These are phyloP conservation scores for Lepidocyrtinus sp. DNA, from an alignment of 2,888 invertebrate genomes.

Conservation along the genomic window DNA sequence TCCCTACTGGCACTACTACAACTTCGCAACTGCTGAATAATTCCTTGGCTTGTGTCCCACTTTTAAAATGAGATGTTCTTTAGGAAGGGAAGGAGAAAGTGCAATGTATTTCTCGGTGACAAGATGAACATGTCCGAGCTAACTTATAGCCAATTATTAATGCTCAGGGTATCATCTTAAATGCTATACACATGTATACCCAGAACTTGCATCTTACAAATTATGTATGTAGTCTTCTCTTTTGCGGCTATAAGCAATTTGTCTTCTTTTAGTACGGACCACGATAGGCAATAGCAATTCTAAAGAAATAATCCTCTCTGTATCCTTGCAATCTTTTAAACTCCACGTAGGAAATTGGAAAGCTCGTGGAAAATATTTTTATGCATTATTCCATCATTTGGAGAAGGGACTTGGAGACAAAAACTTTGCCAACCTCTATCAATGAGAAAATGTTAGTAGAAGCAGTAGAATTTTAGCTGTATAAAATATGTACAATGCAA, in stretches of 20 bases:
- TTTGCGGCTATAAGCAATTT: neutral
- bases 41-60: conserved; percentile 26
- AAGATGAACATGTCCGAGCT: conserved; percentile 20
- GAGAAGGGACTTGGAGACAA: neutral
- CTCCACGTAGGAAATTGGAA: neutral
- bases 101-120: conserved; percentile 3
- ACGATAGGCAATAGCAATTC: no score
- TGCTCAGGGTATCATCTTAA: neutral
- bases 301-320: neutral
- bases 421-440: neutral
- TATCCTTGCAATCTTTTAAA: no score
- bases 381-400: conserved; percentile 1
- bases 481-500: no score
- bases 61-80: conserved; percentile 15
- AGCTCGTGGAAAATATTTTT: neutral
- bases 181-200: no score
- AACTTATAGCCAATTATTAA: conserved; percentile 21
- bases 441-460: no score
- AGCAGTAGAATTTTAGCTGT: no score
- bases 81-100: neutral
- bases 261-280: neutral
- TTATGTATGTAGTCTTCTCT: no score
- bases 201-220: no score
- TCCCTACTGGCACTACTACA: neutral
- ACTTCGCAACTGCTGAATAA: conserved; percentile 20